phyloP scores from a whole-genome alignment of 30 jellyfish, hydroid and myxozoan species.

The Sanderia malayensis region DNA sequence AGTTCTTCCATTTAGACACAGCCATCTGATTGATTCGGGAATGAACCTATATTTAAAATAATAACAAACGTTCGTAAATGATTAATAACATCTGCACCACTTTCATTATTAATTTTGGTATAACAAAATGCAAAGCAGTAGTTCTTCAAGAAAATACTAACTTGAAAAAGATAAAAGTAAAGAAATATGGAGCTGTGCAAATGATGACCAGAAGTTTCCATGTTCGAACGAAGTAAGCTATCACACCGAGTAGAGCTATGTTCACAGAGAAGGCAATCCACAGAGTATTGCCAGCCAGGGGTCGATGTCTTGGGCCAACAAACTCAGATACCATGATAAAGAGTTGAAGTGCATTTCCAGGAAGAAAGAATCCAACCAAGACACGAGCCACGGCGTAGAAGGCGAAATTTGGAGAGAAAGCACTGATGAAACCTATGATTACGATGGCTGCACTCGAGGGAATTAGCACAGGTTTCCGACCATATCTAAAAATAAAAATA shows the following conservation, averaged over 20 bases:
- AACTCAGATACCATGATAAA: slow-evolving; percentile 64
- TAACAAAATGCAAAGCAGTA: too few relatives aligned
- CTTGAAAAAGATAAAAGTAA: slow-evolving; percentile 55
- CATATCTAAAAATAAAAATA: too few relatives aligned
- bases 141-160: slow-evolving; percentile 39
- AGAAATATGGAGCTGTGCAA: slow-evolving; percentile 71
- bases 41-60: slow-evolving; percentile 31
- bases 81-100: too few relatives aligned
- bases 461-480: slow-evolving; percentile 60
- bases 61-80: slow-evolving; percentile 22
- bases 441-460: slow-evolving; percentile 48
- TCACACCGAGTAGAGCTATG: slow-evolving; percentile 69
- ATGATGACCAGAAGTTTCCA: slow-evolving; percentile 76
- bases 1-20: slow-evolving; percentile 56
- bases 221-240: slow-evolving; percentile 70
- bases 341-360: slow-evolving; percentile 69
- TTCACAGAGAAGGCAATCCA: slow-evolving; percentile 64
- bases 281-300: slow-evolving; percentile 70
- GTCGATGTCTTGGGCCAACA: slow-evolving; percentile 86
- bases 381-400: slow-evolving; percentile 40
- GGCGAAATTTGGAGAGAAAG: slow-evolving; percentile 71
- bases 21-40: slow-evolving; percentile 92
- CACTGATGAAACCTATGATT: slow-evolving; percentile 39
- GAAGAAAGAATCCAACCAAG: slow-evolving; percentile 74
- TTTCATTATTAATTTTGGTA: too few relatives aligned